Conservation (phyloP, 64 coral and sea anemone species). For the Montipora efflorescens region DNA sequence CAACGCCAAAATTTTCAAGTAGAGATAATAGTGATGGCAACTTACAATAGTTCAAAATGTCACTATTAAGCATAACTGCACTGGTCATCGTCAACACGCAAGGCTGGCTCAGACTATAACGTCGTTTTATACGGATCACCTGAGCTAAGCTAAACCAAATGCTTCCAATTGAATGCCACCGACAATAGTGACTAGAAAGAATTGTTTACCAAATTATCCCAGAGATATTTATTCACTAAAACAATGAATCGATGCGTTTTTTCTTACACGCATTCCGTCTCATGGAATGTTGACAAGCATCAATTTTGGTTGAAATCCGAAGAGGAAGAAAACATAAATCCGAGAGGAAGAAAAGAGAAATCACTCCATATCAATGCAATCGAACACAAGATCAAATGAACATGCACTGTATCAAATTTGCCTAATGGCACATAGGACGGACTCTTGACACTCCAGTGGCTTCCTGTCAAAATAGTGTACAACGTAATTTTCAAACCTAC, state of each 20-base stretch:
- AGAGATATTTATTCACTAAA: constrained; percentile 12
- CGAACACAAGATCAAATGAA: constrained; percentile 17
- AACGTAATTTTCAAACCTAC: neutral
- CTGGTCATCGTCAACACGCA: no score
- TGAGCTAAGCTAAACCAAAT: neutral
- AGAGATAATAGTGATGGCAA: no score
- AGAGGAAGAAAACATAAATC: neutral
- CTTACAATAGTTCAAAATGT: no score
- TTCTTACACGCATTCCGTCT: neutral
- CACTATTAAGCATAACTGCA: no score
- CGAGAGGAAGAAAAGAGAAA: neutral
- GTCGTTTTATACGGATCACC: neutral
- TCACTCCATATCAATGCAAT: neutral
- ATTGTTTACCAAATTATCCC: constrained; percentile 24
- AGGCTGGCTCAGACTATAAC: neutral
- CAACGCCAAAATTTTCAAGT: no score
- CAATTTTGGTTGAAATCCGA: neutral
- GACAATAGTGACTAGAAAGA: neutral
- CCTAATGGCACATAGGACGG: neutral
- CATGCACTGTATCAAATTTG: constrained; percentile 6
- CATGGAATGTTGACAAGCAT: neutral
- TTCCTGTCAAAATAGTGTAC: neutral
- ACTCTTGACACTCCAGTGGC: constrained; percentile 15
- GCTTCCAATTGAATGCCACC: neutral
- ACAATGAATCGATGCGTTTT: constrained; percentile 35